These are phyloP conservation scores for Megamerina dolium DNA, from an alignment of 2,888 invertebrate species.

Conservation along the genomic window DNA sequence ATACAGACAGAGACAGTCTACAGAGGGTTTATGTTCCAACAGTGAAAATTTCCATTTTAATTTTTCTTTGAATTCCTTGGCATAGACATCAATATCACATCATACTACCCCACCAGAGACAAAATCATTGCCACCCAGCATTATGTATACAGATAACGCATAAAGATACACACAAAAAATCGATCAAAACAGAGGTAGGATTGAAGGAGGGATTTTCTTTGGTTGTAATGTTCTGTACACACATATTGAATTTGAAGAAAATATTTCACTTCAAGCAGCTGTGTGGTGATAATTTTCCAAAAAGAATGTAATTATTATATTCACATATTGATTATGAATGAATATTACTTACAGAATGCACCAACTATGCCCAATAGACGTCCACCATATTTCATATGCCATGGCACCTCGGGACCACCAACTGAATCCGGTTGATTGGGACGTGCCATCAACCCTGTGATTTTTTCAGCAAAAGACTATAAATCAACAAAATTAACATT, in stretches of 20 bases:
- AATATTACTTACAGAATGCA: slow-evolving; percentile 65
- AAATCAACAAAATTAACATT: too few relatives aligned
- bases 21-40: too few relatives aligned
- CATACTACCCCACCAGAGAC: too few relatives aligned
- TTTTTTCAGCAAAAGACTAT: slow-evolving; percentile 64
- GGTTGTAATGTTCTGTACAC: too few relatives aligned
- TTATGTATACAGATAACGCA: slow-evolving; percentile 8
- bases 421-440: slow-evolving; percentile 64
- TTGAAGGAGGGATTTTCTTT: too few relatives aligned
- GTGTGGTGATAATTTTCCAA: background rate
- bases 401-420: slow-evolving; percentile 74
- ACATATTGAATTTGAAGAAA: background rate
- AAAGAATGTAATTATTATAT: background rate
- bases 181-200: slow-evolving; percentile 35
- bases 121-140: background rate
- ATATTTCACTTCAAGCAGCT: background rate
- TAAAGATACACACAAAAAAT: slow-evolving; percentile 37
- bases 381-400: slow-evolving; percentile 85
- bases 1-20: too few relatives aligned
- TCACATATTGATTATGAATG: background rate
- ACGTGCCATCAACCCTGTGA: slow-evolving; percentile 71
- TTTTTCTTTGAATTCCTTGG: too few relatives aligned
- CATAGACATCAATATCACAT: too few relatives aligned
- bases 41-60: too few relatives aligned
- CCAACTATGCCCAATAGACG: slow-evolving; percentile 78